Conservation (phyloP, 2,113 vertebrate species). For the Alaudala cheleensis region DNA sequence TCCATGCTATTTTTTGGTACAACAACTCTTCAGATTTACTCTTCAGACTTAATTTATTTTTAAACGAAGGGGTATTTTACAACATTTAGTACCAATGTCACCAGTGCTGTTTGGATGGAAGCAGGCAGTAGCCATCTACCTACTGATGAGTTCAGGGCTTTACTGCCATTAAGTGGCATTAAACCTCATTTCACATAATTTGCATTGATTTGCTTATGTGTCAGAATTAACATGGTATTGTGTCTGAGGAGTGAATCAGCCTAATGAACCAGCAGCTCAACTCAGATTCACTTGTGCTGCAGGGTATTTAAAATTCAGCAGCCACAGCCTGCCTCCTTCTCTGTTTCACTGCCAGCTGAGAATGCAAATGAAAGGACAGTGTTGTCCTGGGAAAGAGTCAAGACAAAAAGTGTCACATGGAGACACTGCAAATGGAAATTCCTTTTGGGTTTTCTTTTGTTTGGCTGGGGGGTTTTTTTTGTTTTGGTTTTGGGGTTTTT, state of each 20-base stretch:
- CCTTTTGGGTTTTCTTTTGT: neutral
- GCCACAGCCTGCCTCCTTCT: slow-evolving; percentile 12
- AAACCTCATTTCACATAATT: slow-evolving; percentile 17
- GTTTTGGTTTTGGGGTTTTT: too few species aligned
- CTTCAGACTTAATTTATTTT: neutral
- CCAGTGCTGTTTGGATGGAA: neutral
- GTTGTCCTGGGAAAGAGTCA: slow-evolving; percentile 4
- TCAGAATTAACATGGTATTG: slow-evolving; percentile 29
- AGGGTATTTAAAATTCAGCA: slow-evolving; percentile 53
- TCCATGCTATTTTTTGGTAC: neutral
- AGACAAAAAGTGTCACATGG: slow-evolving; percentile 1
- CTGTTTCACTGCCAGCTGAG: slow-evolving; percentile 9
- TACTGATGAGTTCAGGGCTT: neutral
- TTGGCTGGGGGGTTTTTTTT: too few species aligned
- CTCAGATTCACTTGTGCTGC: neutral
- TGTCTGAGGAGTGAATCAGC: slow-evolving; percentile 49
- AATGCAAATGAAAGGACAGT: slow-evolving; percentile 26
- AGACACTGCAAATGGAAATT: neutral
- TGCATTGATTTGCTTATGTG: slow-evolving; percentile 26
- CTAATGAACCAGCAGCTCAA: slow-evolving; percentile 11
- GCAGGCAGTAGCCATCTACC: neutral
- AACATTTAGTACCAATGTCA: neutral
- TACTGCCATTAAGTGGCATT: neutral
- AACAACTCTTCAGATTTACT: neutral
- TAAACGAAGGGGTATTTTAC: neutral